phyloP scores from a whole-genome alignment of 1,140 invertebrate genomes.

The Drosophila murphyi region DNA sequence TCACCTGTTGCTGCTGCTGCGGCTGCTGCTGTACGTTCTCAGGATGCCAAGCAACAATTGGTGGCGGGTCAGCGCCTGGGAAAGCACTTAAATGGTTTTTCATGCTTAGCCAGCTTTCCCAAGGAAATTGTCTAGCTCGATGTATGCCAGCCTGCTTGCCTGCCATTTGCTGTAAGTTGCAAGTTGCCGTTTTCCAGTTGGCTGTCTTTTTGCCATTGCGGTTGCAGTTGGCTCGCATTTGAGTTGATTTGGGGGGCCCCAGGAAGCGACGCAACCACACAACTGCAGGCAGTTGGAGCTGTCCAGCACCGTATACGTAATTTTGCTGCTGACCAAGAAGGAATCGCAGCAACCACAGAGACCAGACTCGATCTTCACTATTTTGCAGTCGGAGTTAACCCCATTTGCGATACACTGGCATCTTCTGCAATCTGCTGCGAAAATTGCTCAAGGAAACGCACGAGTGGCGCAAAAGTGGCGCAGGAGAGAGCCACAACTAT shows the following conservation, averaged over 20 bases:
- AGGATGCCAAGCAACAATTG: constrained; percentile 60
- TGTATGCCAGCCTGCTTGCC: too few relatives aligned
- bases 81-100: constrained; percentile 81
- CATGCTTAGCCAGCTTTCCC: constrained; percentile 71
- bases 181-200: neutral
- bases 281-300: constrained; percentile 5
- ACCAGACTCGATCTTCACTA: constrained; percentile 15
- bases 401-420: constrained; percentile 58
- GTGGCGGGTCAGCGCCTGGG: constrained; percentile 62
- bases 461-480: constrained; percentile 60
- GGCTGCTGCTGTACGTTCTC: constrained; percentile 48
- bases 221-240: constrained; percentile 42
- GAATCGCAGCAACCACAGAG: constrained; percentile 60
- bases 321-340: constrained; percentile 70
- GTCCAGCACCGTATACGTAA: constrained; percentile 72
- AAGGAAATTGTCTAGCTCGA: constrained; percentile 66
- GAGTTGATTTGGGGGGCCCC: constrained; percentile 28
- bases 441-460: constrained; percentile 81
- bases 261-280: constrained; percentile 70
- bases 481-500: constrained; percentile 54
- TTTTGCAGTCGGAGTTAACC: constrained; percentile 43
- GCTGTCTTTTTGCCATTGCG: constrained; percentile 46
- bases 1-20: constrained; percentile 58
- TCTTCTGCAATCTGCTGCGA: constrained; percentile 61
- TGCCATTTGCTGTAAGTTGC: constrained; percentile 16